Base-by-base conservation (phyloP, 2,888 invertebrate genomes). In the Neria commutata region DNA sequence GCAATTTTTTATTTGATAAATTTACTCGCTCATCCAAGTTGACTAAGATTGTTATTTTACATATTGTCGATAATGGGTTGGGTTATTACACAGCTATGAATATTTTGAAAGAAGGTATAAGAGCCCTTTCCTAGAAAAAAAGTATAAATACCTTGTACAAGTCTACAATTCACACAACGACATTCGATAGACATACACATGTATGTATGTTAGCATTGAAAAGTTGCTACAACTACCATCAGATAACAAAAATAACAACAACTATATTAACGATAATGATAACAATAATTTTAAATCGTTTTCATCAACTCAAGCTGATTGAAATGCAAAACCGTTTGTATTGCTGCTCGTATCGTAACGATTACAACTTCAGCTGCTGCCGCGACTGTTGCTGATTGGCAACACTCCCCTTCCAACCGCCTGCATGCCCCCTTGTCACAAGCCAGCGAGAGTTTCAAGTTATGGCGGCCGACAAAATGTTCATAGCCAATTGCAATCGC, bases 281-380 rank as follows among this genome's bases (percentile, higher is more conserved):
- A 37, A 17, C 47, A 60, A 55, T 26, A 76, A 77, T 75, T 77
- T 77, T 74, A 77, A 76, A 74, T 75, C 77, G 76, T 75, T 73
- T 76, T 76, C 77, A 76, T 76, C 77, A 77, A 71, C 73, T 70
- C 66, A 73, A 78, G 69, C 71, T 70, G 70, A 66, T 71, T 67
- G 61, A 42, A 42, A 45, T 54, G 24, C 16, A 23, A 26, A 42
- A 34, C n/a, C 29, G 45, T 45, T 33, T 26, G 53, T 16, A 58
- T 54, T 60, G 60, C 48, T 57, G 21, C 42, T 55, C 60, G 55
- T 63, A 65, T 62, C 69, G 68, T 59, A 69, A 63, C 66, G 64
- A 66, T 70, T 66, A 64, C n/a, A n/a, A n/a, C n/a, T n/a, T n/a
- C n/a, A n/a, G n/a, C n/a, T 46, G 3, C 37, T 37, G 49, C 53